Base-by-base conservation (phyloP, 2,888 invertebrate genomes). In the Sinodicranocentrus sp. region DNA sequence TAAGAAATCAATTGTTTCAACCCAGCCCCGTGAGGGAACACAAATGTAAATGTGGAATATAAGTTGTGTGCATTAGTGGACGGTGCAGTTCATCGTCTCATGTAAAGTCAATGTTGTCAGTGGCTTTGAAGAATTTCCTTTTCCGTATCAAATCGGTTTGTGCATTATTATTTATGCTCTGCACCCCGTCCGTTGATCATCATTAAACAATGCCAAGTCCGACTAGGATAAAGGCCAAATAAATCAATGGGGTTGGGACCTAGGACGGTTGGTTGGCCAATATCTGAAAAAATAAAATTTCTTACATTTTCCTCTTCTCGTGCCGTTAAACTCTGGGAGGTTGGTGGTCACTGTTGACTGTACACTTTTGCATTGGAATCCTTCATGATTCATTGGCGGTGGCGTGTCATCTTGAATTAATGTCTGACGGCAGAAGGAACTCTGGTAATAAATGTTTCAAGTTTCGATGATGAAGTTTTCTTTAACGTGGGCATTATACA, bases 401-500 rank as follows among this genome's bases (percentile, higher is more conserved):
- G 67, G 68, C 68, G 67, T 82, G 82, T 75, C 80, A 65, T 65
- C 57, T 80, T 80, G 72, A 80, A 80, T 80, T 79, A 79, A 80
- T 80, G 72, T 80, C 44, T 57, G 28, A 72, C 28, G 72, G 80
- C 57, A 71, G 52, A 52, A 26, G 25, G 26, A 59, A 61, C 68
- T 59, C 59, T 23, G 44, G 70, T 78, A 61, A 68, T 68, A 78
- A 78, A 68, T 77, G 77, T 28, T 57, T 21, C 26, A 77, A 57
- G 39, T 77, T 77, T 68, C 15, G 26, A 63, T 21, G 63, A 75
- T 63, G 17, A 63, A 63, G 61, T 25, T 25, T 26, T 19, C 21
- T 17, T 57, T 57, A 57, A n/a, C 21, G 3, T 8, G 23, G 57
- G 21, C 23, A 57, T 48, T 48, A 48, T 10, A 23, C 57, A 57